Evolutionary conservation across 2,888 invertebrate species (phyloP).

Genomic region (Subacronicta megacephala): DNA sequence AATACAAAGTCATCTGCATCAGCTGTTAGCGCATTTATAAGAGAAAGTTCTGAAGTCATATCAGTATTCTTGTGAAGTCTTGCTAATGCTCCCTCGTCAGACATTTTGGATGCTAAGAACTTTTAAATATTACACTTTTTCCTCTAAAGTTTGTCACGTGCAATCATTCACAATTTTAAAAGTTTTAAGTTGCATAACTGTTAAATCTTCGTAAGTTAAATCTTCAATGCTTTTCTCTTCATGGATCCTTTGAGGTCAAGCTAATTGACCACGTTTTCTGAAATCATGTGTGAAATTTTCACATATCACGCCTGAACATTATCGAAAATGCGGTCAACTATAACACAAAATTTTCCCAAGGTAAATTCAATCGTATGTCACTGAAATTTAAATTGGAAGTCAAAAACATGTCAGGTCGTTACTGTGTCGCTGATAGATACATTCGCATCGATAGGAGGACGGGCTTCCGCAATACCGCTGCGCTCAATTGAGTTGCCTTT

Average conservation of each 20-base stretch:
- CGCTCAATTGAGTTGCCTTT: constrained; percentile 56
- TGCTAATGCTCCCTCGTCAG: constrained; percentile 23
- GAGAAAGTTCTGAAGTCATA: constrained; percentile 39
- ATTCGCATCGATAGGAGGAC: constrained; percentile 41
- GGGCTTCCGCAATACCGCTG: constrained; percentile 42
- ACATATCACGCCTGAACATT: constrained; percentile 25
- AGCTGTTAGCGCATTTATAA: constrained; percentile 37
- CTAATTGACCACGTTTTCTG: constrained; percentile 18
- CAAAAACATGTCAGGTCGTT: constrained; percentile 32
- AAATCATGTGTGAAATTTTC: constrained; percentile 27
- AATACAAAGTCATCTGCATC: constrained; percentile 33
- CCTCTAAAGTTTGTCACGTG: constrained; percentile 15
- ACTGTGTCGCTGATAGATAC: constrained; percentile 43
- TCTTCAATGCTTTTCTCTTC: not conserved
- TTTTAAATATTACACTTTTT: constrained; percentile 22
- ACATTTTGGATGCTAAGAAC: constrained; percentile 22
- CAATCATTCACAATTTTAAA: constrained; percentile 4
- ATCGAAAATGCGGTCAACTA: constrained; percentile 39
- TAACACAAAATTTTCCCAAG: constrained; percentile 19
- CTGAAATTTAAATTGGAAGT: constrained; percentile 15
- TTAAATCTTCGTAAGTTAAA: not conserved
- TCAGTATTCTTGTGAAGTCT: constrained; percentile 31
- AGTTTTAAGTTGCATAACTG: constrained; percentile 2
- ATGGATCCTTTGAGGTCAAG: constrained; percentile 3
- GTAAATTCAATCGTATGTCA: constrained; percentile 16